Evolutionary conservation across 2,113 vertebrate species (phyloP), one percentile per base, ranked within the genome.

Genomic region (Poecilia latipinna): DNA sequence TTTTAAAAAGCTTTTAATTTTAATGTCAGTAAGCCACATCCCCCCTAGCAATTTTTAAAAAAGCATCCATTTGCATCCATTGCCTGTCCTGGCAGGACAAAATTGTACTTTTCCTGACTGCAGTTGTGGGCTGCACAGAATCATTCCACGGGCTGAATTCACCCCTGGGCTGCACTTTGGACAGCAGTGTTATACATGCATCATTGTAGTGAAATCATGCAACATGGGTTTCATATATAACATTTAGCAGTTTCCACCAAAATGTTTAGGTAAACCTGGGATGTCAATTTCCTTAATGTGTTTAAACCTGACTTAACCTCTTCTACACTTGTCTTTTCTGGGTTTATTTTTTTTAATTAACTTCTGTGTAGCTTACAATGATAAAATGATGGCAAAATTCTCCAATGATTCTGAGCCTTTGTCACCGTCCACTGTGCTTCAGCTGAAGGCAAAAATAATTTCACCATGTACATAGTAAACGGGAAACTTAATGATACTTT

Each of bases 401-500:
- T 44, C 42, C 44, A 48, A 61, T 77, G 61, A 86, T 74, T 39
- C 75, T 29, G 13, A 74, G 37, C 76, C 68, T 64, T 64, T 72
- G 48, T 44, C 0, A 65, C 69, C 72, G 65, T 80, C 75, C 71
- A 73, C 65, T 61, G 31, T 28, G 31, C 68, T 35, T 72, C 72
- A 35, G 65, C 79, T 88, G 69, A 71, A 68, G 65, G 79, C 81
- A 79, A 17, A 79, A 82, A 83, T 70, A 86, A 80, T 88, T 66
- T 70, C 3, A 26, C 68, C 39, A 24, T 68, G 32, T 65, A 82
- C 75, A 73, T 81, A 75, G 19, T 71, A 75, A 81, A 60, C 22
- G 51, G 12, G 19, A 35, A 84, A 84, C 72, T 69, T 74, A 86
- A 87, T 80, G 70, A 76, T 48, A 24, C 29, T 54, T 28, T 35